A percentile compares a stretch with the other conserved stretches of the same genome.
Conservation (phyloP, 2,797 vertebrate genomes). For the Borostomias antarcticus region DNA sequence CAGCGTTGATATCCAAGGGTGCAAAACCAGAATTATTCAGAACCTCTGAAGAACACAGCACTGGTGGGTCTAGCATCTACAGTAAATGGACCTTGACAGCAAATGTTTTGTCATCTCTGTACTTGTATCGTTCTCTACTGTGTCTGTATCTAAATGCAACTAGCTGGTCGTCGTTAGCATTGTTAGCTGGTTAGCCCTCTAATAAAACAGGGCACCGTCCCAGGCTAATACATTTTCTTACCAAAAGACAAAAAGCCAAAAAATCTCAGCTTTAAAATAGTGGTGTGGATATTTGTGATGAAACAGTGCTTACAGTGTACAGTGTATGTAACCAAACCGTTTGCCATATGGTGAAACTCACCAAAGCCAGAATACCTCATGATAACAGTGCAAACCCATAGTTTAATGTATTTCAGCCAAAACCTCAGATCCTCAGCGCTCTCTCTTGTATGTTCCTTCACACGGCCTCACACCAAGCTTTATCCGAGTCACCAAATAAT, state of each 20-base stretch:
- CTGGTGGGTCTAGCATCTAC: slow-evolving; percentile 22
- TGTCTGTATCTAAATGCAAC: slow-evolving; percentile 34
- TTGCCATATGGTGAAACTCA: slow-evolving; percentile 63
- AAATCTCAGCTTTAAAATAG: slow-evolving; percentile 70
- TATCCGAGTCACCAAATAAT: neutral
- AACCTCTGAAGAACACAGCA: slow-evolving; percentile 26
- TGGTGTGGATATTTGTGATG: slow-evolving; percentile 67
- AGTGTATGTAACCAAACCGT: slow-evolving; percentile 70
- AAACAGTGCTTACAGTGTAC: slow-evolving; percentile 64
- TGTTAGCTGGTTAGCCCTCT: slow-evolving; percentile 34
- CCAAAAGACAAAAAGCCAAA: slow-evolving; percentile 56
- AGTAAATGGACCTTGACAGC: slow-evolving; percentile 13
- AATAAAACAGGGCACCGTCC: slow-evolving; percentile 43
- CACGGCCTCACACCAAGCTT: neutral
- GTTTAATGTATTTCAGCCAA: slow-evolving; percentile 36
- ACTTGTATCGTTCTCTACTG: slow-evolving; percentile 52
- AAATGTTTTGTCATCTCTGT: slow-evolving; percentile 50
- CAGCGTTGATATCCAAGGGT: slow-evolving; percentile 17
- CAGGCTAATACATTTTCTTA: slow-evolving; percentile 66
- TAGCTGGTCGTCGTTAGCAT: slow-evolving; percentile 17
- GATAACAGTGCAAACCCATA: slow-evolving; percentile 53
- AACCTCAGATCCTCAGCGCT: slow-evolving; percentile 6
- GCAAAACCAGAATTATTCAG: slow-evolving; percentile 26
- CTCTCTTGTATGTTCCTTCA: neutral
- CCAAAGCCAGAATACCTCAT: slow-evolving; percentile 78